Evolutionary conservation across 2,113 vertebrate genomes (phyloP).

Genomic region (Genyomyrus donnyi): DNA sequence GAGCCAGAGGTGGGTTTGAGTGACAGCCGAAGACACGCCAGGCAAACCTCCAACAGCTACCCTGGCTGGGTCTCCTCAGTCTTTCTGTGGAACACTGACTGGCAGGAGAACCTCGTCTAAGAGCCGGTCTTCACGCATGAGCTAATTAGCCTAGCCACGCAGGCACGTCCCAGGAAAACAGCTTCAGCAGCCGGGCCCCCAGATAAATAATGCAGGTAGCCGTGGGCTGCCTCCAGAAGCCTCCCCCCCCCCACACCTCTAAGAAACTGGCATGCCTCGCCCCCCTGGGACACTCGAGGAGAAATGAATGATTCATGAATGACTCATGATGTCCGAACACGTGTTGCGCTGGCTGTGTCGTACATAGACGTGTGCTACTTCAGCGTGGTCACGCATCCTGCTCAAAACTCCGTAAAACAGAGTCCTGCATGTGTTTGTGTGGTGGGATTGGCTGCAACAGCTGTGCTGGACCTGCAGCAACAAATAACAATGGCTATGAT

Average conservation of each 20-base stretch:
- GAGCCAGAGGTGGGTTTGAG: neutral
- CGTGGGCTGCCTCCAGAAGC: neutral
- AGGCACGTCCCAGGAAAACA: neutral
- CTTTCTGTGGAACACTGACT: neutral
- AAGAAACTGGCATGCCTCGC: neutral
- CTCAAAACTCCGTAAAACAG: neutral
- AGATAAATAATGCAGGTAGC: slow-evolving; percentile 7
- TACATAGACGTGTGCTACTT: neutral
- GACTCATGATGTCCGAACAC: neutral
- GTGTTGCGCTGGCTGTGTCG: neutral
- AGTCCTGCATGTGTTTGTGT: neutral
- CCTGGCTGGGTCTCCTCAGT: neutral
- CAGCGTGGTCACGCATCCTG: neutral
- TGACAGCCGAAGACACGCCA: neutral
- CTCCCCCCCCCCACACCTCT: neutral
- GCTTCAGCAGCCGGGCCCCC: neutral
- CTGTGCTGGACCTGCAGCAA: neutral
- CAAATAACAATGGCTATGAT: neutral
- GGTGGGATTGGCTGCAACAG: neutral
- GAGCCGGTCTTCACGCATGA: neutral
- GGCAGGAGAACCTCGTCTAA: neutral
- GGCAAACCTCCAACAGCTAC: neutral
- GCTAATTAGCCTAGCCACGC: neutral
- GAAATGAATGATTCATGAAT: neutral
- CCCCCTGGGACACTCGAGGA: neutral